Conservation (phyloP, 2,888 invertebrate genomes). For the Tachina fera region DNA sequence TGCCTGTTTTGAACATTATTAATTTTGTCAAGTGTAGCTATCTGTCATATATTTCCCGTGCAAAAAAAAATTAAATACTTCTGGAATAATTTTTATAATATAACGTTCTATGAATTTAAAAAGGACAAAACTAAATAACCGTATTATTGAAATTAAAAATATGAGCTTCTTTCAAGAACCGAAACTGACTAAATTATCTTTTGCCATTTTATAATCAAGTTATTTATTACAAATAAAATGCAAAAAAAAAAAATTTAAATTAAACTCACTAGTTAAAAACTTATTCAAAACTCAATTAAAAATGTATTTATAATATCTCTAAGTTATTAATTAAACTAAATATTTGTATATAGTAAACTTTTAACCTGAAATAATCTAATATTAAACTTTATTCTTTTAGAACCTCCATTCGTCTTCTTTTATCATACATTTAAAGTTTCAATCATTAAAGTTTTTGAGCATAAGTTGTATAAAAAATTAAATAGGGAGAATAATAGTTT, state of each 20-base stretch:
- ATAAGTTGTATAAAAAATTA: not conserved
- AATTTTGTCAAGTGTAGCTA: too few relatives aligned
- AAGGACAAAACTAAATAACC: not conserved
- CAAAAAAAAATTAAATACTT: not conserved
- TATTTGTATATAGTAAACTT: constrained; percentile 33
- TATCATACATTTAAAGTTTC: not conserved
- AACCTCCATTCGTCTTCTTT: constrained; percentile 22
- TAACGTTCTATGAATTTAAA: too few relatives aligned
- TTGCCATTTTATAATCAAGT: constrained; percentile 20
- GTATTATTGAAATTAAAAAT: constrained; percentile 17
- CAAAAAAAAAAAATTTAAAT: not conserved
- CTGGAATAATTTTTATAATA: not conserved
- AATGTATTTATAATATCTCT: constrained; percentile 5
- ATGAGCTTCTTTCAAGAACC: constrained; percentile 60
- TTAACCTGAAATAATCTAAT: not conserved
- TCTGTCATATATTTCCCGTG: too few relatives aligned
- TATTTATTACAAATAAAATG: constrained; percentile 24
- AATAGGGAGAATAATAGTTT: constrained; percentile 5
- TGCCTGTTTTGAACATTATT: too few relatives aligned
- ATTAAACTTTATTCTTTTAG: not conserved
- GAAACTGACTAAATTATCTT: constrained; percentile 55
- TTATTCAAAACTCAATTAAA: not conserved
- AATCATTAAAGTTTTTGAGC: not conserved
- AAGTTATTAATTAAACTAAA: not conserved
- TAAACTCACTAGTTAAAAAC: not conserved